Evolutionary conservation across 2,113 vertebrate genomes (phyloP).

Genomic region (Rhodinocichla rosea): DNA sequence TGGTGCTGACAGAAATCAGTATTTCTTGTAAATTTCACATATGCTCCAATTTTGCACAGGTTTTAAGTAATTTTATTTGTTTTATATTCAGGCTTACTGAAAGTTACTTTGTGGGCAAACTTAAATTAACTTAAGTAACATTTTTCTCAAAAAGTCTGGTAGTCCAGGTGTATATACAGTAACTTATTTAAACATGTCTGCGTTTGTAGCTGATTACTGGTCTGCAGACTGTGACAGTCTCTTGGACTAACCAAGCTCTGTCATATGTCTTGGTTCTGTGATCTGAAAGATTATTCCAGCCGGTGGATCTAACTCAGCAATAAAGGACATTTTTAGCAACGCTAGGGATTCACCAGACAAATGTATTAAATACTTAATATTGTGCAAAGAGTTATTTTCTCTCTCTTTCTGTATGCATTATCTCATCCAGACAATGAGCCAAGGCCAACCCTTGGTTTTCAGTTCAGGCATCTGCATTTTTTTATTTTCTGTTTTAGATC

Average conservation of each 20-base stretch:
- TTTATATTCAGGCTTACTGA: neutral
- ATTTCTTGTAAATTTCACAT: neutral
- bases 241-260: neutral
- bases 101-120: neutral
- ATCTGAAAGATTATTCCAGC: neutral
- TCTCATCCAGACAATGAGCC: neutral
- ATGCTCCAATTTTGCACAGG: neutral
- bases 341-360: neutral
- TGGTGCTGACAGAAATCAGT: neutral
- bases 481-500: neutral
- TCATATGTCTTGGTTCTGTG: neutral
- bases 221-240: neutral
- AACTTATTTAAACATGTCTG: neutral
- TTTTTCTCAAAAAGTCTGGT: neutral
- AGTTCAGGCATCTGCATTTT: neutral
- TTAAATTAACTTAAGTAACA: neutral
- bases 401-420: neutral
- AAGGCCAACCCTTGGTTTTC: neutral
- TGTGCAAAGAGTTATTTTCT: neutral
- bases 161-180: neutral
- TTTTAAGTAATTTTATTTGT: neutral
- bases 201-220: neutral
- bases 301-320: neutral
- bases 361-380: neutral
- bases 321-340: neutral